Base-by-base conservation (phyloP, 2,888 invertebrate species). In the Volucella bombylans region DNA sequence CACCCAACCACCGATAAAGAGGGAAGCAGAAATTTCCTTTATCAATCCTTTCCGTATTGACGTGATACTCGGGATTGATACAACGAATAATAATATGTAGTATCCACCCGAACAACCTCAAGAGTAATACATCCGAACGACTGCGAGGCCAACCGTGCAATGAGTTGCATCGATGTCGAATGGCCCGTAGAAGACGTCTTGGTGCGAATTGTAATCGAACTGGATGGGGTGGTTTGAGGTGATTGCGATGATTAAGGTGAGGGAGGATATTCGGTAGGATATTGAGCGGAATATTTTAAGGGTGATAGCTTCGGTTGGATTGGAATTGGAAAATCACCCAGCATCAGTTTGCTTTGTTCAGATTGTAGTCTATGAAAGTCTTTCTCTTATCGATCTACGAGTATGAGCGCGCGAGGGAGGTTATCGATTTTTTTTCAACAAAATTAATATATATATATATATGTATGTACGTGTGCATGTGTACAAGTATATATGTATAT, bases 91-190 rank as follows among this genome's bases (percentile, higher is more conserved):
- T 59, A 71, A 71, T 65, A n/a, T n/a, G n/a, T n/a, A 71, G 57
- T 52, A 72, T 72, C 57, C 64, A 69, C 69, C 41, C 31, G 12
- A 71, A 79, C 79, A 74, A 80, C 49, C 79, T 54, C 31, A 12
- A 61, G 64, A 62, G 71, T 61, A 64, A 50, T 49, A 71, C 83
- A 74, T 80, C 83, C 83, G 83, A 61, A 55, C 83, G 74, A 83
- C 59, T 76, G 65, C 74, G 80, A 80, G 55, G 74, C 79, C 59
- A 83, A 76, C 76, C 83, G 83, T 79, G 83, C 80, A 83, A 83
- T 83, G 79, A 72, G 68, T 68, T 82, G 78, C 68, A 74, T 67
- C 31, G 31, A 31, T 31, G 38, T 62, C 49, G 83, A 71, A 50
- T 52, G 59, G 18, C 74, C 79, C 71, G 61, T 74, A 76, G 41